Evolutionary conservation across 2,113 vertebrate species (phyloP).

Genomic region (Chrysemys picta): DNA sequence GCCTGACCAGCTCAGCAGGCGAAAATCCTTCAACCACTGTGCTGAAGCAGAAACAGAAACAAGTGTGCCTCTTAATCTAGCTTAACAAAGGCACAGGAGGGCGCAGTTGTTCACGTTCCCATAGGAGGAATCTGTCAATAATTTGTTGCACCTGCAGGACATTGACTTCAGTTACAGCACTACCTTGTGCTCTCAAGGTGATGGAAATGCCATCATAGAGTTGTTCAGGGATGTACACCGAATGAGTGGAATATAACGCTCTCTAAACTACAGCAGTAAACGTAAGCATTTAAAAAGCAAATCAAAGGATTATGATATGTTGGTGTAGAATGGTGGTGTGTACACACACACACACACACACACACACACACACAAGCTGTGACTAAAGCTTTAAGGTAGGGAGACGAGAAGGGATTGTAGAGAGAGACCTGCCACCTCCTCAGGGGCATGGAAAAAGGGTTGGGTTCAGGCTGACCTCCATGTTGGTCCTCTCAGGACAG

Average conservation of each 20-base stretch:
- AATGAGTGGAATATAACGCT: not conserved
- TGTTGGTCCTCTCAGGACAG: fast-evolving
- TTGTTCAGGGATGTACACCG: not conserved
- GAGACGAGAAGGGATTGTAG: not conserved
- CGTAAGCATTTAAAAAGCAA: not conserved
- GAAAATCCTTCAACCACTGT: not conserved
- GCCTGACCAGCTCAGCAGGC: not conserved
- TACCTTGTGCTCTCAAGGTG: not conserved
- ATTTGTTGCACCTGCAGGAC: not conserved
- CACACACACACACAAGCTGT: too few relatives aligned
- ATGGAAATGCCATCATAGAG: fast-evolving
- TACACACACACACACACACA: not conserved
- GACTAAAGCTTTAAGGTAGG: not conserved
- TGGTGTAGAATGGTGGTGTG: not conserved
- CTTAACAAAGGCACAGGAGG: not conserved
- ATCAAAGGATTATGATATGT: not conserved
- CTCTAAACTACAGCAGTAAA: not conserved
- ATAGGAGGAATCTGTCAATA: not conserved
- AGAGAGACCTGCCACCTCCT: not conserved
- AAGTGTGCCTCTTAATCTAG: not conserved
- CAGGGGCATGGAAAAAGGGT: not conserved
- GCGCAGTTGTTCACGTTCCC: not conserved
- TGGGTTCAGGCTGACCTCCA: not conserved
- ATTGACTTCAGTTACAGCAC: fast-evolving
- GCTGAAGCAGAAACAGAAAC: not conserved